Percentiles rank a stretch among this genome's conserved stretches.
Conservation (phyloP, 2,797 vertebrate genomes). For the Gephyroberyx darwinii region DNA sequence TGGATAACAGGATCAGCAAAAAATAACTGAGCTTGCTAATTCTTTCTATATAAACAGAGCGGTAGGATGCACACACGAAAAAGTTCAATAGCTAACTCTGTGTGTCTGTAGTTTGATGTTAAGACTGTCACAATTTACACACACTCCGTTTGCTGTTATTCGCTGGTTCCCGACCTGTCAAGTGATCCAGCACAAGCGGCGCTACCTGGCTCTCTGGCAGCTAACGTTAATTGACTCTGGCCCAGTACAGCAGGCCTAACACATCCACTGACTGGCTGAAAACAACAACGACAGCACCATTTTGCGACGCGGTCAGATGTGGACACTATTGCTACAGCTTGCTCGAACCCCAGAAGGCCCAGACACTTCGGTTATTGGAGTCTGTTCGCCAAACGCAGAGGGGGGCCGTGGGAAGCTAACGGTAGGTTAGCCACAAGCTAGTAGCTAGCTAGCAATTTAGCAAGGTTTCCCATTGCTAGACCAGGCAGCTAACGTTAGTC, state of each 20-base stretch:
- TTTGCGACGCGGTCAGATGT: background rate
- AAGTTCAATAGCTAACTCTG: background rate
- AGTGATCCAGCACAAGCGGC: conserved; percentile 53
- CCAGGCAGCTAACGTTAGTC: conserved; percentile 43
- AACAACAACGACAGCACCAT: conserved; percentile 37
- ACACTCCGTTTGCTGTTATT: background rate
- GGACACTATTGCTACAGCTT: background rate
- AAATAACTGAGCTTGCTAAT: background rate
- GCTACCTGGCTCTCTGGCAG: conserved; percentile 56
- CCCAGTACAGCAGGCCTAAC: conserved; percentile 65
- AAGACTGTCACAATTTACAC: background rate
- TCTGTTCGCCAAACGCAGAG: conserved; percentile 52
- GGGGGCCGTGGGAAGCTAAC: conserved; percentile 45
- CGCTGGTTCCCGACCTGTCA: conserved; percentile 34
- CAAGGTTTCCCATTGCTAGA: conserved; percentile 30
- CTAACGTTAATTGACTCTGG: conserved; percentile 44
- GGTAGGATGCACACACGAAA: background rate
- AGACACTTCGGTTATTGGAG: conserved; percentile 6
- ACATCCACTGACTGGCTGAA: conserved; percentile 37
- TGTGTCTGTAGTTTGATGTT: background rate
- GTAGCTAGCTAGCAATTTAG: conserved; percentile 57
- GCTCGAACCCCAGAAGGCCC: background rate
- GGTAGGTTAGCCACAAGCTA: conserved; percentile 57
- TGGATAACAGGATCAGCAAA: conserved; percentile 9
- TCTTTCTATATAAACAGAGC: background rate